These are phyloP conservation scores for Melinaea marsaeus DNA, from an alignment of 2,888 invertebrate species.

Conservation along the genomic window DNA sequence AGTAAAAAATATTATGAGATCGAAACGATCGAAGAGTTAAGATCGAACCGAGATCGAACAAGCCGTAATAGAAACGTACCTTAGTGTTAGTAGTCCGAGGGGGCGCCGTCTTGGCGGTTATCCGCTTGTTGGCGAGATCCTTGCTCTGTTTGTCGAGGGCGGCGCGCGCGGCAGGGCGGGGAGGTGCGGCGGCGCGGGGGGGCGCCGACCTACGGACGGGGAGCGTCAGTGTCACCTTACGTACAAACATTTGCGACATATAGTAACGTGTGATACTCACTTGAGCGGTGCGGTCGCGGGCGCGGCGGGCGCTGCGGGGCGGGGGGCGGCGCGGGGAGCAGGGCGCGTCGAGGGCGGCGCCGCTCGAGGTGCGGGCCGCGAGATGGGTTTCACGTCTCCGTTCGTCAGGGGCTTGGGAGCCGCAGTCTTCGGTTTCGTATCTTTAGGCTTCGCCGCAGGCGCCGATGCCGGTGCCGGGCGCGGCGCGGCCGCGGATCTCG, in stretches of 20 bases:
- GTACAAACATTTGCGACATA: not conserved
- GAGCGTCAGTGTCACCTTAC: not conserved
- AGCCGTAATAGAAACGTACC: conserved; percentile 39
- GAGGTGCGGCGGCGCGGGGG: conserved; percentile 47
- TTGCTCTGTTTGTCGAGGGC: conserved; percentile 80
- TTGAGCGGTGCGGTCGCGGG: conserved; percentile 36
- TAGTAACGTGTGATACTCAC: conserved; percentile 35
- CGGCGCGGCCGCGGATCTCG: conserved; percentile 31
- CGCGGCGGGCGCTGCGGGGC: conserved; percentile 31
- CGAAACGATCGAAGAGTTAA: not conserved
- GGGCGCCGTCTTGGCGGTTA: conserved; percentile 74
- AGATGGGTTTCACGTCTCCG: conserved; percentile 62
- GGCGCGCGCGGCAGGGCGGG: conserved; percentile 43
- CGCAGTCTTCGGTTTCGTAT: conserved; percentile 39
- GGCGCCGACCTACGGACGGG: conserved; percentile 42
- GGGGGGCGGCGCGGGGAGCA: conserved; percentile 31
- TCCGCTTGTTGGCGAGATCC: conserved; percentile 83
- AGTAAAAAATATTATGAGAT: no score
- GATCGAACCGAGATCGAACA: not conserved
- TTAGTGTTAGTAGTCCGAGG: conserved; percentile 61
- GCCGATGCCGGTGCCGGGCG: conserved; percentile 25
- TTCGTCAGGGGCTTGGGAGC: conserved; percentile 72
- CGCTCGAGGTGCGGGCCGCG: conserved; percentile 38
- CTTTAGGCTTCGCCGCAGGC: conserved; percentile 42
- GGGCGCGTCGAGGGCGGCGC: conserved; percentile 40